Base-by-base conservation (phyloP, 2,113 vertebrate species). In the Patagioenas fasciata region DNA sequence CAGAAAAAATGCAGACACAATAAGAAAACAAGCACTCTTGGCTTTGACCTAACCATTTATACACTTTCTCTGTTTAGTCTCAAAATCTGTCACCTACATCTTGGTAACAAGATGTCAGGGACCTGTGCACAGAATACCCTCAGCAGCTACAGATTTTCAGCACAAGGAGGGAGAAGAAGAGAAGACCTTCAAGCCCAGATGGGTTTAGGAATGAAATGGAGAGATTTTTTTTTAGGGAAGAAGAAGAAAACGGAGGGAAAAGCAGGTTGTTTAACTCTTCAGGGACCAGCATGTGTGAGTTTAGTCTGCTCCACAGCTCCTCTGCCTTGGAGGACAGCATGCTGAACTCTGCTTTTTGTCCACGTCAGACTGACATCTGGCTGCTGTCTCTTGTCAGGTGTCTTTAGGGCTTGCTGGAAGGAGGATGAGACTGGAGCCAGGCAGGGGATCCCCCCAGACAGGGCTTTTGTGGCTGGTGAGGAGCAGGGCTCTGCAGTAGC, bases 321-420 rank as follows among this genome's bases (percentile, higher is more conserved):
- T 36, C 50, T 0, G 3, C 19, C 36, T 11, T 12, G 18, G 20
- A 58, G 28, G 4, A 14, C 1, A 1, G 9, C 36, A 54, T 0
- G 1, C 28, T 58, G 51, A 85, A 15, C 42, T 61, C 54, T 54
- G 34, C 16, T 86, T 32, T 56, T 5, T 10, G 51, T 54, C 12
- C 7, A 48, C 42, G 31, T 31, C 42, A 79, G 36, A 36, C 73
- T 36, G n/a, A 40, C 12, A 2, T 2, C 26, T 40, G 36, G 20
- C 9, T 17, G 15, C 10, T 64, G 28, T 44, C 50, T 80, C 25
- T 9, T 0, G 3, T 28, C 60, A 66, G 31, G 12, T 58, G 16
- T 54, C 64, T 73, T 87, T 28, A 13, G 36, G 38, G 66, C 14
- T 90, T 50, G 9, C 19, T 29, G 31, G 38, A 20, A 11, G 29